These are phyloP conservation scores for Clitarchus hookeri DNA, from an alignment of 2,888 invertebrate species.

Conservation along the genomic window DNA sequence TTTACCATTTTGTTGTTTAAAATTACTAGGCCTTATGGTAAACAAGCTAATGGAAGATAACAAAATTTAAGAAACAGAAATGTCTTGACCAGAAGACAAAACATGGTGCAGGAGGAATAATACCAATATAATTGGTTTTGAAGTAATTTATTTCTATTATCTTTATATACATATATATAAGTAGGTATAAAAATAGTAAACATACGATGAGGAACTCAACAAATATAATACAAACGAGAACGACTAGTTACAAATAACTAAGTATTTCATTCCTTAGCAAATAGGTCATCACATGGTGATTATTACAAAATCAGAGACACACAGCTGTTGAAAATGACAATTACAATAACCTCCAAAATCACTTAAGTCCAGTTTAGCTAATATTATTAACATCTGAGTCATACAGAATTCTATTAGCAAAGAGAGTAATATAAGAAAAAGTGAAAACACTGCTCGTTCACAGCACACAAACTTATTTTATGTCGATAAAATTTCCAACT, in stretches of 20 bases:
- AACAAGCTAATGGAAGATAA: background rate
- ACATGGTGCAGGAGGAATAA: constrained; percentile 5
- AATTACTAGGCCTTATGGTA: background rate
- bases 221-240: background rate
- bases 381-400: background rate
- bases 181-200: constrained; percentile 14
- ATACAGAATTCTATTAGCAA: background rate
- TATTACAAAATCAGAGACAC: background rate
- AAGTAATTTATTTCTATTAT: background rate
- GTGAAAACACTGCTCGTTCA: background rate
- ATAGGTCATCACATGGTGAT: background rate
- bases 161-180: constrained; percentile 1
- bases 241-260: constrained; percentile 14
- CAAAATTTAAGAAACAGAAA: background rate
- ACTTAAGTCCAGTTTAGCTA: background rate
- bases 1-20: background rate
- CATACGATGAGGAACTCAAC: constrained; percentile 14
- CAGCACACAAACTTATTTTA: background rate
- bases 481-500: background rate
- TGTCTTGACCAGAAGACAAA: background rate
- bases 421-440: background rate
- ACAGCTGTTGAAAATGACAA: background rate
- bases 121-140: background rate
- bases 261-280: constrained; percentile 2
- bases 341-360: background rate